These are phyloP conservation scores for Aphis craccivora DNA, from an alignment of 1,140 invertebrate species.

Conservation along the genomic window DNA sequence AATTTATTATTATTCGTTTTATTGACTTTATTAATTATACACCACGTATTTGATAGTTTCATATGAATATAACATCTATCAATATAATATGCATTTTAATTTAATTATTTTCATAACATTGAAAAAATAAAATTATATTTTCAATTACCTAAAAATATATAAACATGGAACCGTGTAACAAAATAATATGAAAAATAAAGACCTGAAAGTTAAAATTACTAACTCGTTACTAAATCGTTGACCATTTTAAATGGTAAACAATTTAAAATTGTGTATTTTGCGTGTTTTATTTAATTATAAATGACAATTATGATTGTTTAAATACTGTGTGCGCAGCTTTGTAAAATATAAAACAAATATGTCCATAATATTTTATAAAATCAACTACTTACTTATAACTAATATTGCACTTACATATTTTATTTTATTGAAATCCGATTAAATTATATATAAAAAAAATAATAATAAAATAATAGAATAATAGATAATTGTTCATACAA, in stretches of 20 bases:
- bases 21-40: neutral
- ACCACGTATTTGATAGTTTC: neutral
- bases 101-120: neutral
- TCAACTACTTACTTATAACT: neutral
- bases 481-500: neutral
- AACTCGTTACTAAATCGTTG: neutral
- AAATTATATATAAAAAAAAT: too few relatives aligned
- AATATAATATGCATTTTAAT: neutral
- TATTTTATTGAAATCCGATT: neutral
- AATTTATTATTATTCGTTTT: neutral
- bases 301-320: neutral
- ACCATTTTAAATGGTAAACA: neutral
- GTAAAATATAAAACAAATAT: neutral
- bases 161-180: neutral
- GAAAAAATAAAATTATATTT: constrained; percentile 1
- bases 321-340: too few relatives aligned
- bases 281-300: neutral
- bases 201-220: neutral
- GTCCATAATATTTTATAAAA: neutral
- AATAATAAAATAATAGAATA: too few relatives aligned
- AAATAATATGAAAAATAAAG: neutral
- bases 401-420: neutral
- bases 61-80: neutral
- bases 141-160: neutral
- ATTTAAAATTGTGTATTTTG: neutral